A percentile compares a stretch with the other conserved stretches of the same genome.
These are phyloP conservation scores for Ectropis crepuscularia DNA, from an alignment of 2,888 invertebrate genomes.

Conservation along the genomic window DNA sequence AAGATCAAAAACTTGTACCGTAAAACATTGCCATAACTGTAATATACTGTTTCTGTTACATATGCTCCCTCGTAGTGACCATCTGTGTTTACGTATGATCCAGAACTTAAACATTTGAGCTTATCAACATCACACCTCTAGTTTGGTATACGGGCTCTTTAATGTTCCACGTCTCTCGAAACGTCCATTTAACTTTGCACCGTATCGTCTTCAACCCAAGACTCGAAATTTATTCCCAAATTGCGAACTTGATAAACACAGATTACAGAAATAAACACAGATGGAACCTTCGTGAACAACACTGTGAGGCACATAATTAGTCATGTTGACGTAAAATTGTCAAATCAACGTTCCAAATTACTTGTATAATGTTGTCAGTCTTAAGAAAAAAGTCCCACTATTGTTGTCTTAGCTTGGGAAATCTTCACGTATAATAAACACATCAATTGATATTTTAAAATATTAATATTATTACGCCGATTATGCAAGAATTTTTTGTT, in stretches of 20 bases:
- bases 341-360: too few species aligned
- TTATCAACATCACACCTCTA: conserved; percentile 28
- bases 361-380: too few species aligned
- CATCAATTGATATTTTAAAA: too few species aligned
- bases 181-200: conserved; percentile 11
- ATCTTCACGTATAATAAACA: too few species aligned
- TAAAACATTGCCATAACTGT: conserved; percentile 1
- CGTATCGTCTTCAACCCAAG: conserved; percentile 2
- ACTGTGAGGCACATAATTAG: too few species aligned
- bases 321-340: too few species aligned
- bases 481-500: too few species aligned
- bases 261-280: too few species aligned
- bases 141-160: conserved; percentile 25
- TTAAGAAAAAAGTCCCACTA: too few species aligned
- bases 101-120: conserved; percentile 22
- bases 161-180: conserved; percentile 9
- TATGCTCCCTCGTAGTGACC: conserved; percentile 13
- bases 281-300: too few species aligned
- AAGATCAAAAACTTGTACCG: neutral
- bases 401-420: too few species aligned
- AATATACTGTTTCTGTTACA: conserved; percentile 5
- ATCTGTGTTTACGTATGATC: conserved; percentile 29
- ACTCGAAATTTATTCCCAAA: conserved; percentile 14
- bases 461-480: too few species aligned
- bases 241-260: conserved; percentile 7